Base-by-base conservation (phyloP, 2,113 vertebrate genomes). In the Pluvianellus socialis region DNA sequence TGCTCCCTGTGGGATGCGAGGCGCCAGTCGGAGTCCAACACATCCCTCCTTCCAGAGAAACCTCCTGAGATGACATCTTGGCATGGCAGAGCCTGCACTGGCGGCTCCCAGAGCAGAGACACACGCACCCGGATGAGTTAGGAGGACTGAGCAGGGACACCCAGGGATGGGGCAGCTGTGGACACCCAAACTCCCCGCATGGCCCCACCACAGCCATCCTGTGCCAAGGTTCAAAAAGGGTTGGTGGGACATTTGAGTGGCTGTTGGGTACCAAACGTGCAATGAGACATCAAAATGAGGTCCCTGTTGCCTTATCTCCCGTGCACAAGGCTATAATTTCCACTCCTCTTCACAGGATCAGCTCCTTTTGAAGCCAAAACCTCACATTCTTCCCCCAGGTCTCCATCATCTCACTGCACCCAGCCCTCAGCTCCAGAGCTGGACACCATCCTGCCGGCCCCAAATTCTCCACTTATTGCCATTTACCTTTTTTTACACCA, bases 281-380 rank as follows among this genome's bases (percentile, higher is more conserved):
- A 58, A 40, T 2, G 1, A 35, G 18, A 55, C 42, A 44, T 9
- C 13, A 87, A 49, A 92, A 56, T 1, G 1, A 79, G 15, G 38
- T 26, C 27, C 35, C 18, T 10, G 2, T 10, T 42, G 8, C 30
- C 28, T 38, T 40, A 26, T 18, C 23, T 53, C 26, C 38, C 30
- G 4, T 0, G 9, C 5, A 53, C 23, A 45, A 65, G 4, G n/a
- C 26, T 53, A 79, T n/a, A 0, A 42, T 38, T 84, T 61, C 50
- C 55, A 66, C 7, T 19, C 2, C 4, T 66, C 6, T 33, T 16
- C 10, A 47, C 0, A 1, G 21, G 6, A 70, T 19, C 3, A 0
- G 9, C 21, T 74, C 7, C 9, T 47, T 42, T 26, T 35, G 33
- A 92, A 77, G 44, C 26, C 26, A 75, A 83, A 79, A 45, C 8